phyloP scores from a whole-genome alignment of 1,140 invertebrate species.

The Paracyclopina nana region DNA sequence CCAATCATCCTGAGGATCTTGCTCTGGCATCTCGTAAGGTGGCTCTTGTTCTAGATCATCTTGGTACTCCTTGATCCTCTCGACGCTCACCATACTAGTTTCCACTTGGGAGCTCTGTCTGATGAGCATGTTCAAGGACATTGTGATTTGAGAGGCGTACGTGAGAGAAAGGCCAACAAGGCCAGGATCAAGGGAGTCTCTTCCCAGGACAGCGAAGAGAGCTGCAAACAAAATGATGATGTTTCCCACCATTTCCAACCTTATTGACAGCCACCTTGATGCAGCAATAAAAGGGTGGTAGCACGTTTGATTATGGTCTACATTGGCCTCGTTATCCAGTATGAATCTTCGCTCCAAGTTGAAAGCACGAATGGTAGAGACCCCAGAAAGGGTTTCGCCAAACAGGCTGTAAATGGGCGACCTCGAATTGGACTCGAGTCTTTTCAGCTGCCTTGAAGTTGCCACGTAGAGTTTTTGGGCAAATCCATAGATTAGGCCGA shows the following conservation, averaged over 20 bases:
- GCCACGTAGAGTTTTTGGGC: constrained; percentile 50
- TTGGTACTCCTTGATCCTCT: constrained; percentile 81
- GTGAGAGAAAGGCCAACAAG: constrained; percentile 30
- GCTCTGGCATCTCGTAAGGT: constrained; percentile 19
- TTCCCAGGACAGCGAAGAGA: constrained; percentile 29
- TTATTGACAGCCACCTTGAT: constrained; percentile 31
- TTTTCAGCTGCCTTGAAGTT: constrained; percentile 79
- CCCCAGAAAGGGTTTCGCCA: constrained; percentile 64
- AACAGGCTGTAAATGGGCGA: constrained; percentile 97
- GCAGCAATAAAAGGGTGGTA: constrained; percentile 28
- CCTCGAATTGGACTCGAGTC: constrained; percentile 83
- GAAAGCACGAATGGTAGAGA: constrained; percentile 36
- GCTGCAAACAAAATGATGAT: constrained; percentile 31
- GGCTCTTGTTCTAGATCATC: constrained; percentile 26
- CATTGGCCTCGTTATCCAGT: constrained; percentile 26
- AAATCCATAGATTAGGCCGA: constrained; percentile 34
- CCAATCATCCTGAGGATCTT: constrained; percentile 19
- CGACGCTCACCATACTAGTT: constrained; percentile 91
- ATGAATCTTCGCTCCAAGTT: constrained; percentile 30
- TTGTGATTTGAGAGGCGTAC: constrained; percentile 50
- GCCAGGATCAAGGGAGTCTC: constrained; percentile 25
- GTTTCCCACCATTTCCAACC: constrained; percentile 32
- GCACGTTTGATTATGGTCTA: constrained; percentile 33
- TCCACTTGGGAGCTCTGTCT: constrained; percentile 91
- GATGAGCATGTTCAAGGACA: constrained; percentile 87